phyloP scores from a whole-genome alignment of 2,888 invertebrate genomes.

The Rhogogaster chlorosoma region DNA sequence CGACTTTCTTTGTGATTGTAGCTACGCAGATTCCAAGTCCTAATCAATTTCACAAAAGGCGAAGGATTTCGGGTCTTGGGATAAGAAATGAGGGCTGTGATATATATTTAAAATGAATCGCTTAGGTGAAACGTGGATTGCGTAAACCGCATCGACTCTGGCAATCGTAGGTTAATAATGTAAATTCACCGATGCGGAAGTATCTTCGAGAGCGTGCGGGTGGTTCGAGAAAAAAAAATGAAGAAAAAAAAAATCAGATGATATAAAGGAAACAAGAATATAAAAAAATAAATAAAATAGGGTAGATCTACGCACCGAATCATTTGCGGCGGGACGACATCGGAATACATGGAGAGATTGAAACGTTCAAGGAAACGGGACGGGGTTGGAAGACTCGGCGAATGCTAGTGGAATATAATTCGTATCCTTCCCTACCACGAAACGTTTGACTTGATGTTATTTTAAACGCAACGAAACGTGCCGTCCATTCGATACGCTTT shows the following conservation, averaged over 20 bases:
- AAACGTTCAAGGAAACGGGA: slow-evolving; percentile 36
- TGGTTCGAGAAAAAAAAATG: not conserved
- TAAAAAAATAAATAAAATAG: not conserved
- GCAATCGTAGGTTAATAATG: slow-evolving; percentile 17
- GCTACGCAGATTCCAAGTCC: not conserved
- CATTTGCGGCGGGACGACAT: slow-evolving; percentile 43
- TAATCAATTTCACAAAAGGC: not conserved
- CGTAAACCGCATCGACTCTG: not conserved
- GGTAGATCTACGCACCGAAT: slow-evolving; percentile 29
- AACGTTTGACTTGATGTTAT: slow-evolving; percentile 67
- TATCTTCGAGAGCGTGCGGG: not conserved
- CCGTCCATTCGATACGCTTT: slow-evolving; percentile 57
- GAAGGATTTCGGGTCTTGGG: not conserved
- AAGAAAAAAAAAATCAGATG: not conserved
- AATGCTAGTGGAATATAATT: slow-evolving; percentile 48
- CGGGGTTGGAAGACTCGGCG: slow-evolving; percentile 26
- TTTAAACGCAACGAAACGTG: slow-evolving; percentile 63
- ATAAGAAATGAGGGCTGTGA: not conserved
- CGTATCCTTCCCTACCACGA: slow-evolving; percentile 52
- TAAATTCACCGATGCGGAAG: slow-evolving; percentile 14
- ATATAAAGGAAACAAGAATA: not conserved
- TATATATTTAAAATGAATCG: not conserved
- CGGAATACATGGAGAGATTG: slow-evolving; percentile 44
- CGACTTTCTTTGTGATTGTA: not conserved
- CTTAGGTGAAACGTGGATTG: slow-evolving; percentile 2